Evolutionary conservation across 2,113 vertebrate genomes (phyloP).

Genomic region (Porphyrio hochstetteri): DNA sequence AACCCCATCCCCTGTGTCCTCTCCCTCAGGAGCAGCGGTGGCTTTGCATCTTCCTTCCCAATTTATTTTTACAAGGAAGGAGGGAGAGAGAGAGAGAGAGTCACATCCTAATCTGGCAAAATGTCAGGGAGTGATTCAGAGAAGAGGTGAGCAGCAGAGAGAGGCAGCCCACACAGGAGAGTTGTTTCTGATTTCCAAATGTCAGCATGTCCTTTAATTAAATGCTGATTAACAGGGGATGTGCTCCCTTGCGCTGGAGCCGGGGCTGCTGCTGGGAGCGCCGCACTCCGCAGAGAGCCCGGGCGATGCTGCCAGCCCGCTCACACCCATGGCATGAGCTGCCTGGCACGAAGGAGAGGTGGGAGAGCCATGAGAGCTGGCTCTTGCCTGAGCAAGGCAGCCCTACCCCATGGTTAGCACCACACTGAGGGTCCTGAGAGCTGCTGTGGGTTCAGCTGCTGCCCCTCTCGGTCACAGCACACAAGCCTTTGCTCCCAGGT

Average conservation of each 20-base stretch:
- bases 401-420: not conserved
- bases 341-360: not conserved
- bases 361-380: not conserved
- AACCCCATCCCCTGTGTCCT: not conserved
- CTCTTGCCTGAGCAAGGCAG: not conserved
- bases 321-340: not conserved
- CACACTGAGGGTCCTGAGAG: not conserved
- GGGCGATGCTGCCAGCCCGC: not conserved
- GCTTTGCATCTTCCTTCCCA: constrained; percentile 4
- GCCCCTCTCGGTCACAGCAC: fast-evolving
- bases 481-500: not conserved
- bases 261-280: not conserved
- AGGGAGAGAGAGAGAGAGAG: not conserved
- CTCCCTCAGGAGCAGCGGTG: not conserved
- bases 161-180: constrained; percentile 68
- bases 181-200: constrained; percentile 71
- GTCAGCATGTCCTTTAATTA: constrained; percentile 76
- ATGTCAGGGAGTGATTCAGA: constrained; percentile 73
- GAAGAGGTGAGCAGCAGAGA: constrained; percentile 53
- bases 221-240: constrained; percentile 69
- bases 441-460: not conserved
- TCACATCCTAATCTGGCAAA: constrained; percentile 64
- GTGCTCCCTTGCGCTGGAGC: not conserved
- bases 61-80: constrained; percentile 52
- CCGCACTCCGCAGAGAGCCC: not conserved